These are phyloP conservation scores for Spodoptera exigua DNA, from an alignment of 2,888 invertebrate genomes.

Conservation along the genomic window DNA sequence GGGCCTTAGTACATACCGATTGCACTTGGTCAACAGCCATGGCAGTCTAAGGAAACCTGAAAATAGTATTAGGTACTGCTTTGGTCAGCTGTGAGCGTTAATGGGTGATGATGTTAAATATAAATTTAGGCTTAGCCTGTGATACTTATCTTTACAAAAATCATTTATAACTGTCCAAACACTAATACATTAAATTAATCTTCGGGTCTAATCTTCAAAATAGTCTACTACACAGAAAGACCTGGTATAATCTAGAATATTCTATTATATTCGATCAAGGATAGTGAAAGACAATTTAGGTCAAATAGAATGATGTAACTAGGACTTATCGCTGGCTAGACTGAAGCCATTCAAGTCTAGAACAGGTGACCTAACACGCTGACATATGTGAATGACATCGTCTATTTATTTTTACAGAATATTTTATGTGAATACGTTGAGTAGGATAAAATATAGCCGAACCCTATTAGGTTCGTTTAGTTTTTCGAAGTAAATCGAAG, in stretches of 20 bases:
- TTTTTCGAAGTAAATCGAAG: too few species aligned
- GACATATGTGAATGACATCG: slow-evolving; percentile 46
- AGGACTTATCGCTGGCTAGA: slow-evolving; percentile 52
- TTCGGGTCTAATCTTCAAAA: neutral
- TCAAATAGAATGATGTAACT: slow-evolving; percentile 52
- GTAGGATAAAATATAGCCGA: too few species aligned
- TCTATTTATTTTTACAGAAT: slow-evolving; percentile 27
- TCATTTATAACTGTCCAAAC: neutral
- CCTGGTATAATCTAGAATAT: slow-evolving; percentile 30
- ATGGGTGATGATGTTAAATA: too few species aligned
- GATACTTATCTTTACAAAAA: neutral
- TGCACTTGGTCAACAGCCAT: too few species aligned
- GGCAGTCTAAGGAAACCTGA: too few species aligned
- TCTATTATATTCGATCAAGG: slow-evolving; percentile 45
- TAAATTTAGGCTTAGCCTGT: too few species aligned
- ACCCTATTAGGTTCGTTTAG: too few species aligned
- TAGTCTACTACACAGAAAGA: too few species aligned
- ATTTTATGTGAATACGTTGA: neutral
- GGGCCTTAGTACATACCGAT: too few species aligned
- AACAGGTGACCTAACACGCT: slow-evolving; percentile 37
- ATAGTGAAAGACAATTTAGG: slow-evolving; percentile 54
- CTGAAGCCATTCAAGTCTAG: slow-evolving; percentile 51
- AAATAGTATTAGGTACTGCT: too few species aligned
- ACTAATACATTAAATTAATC: too few species aligned
- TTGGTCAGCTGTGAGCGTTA: too few species aligned